Evolutionary conservation across 2,888 invertebrate genomes (phyloP), one percentile per base, ranked within the genome.

Genomic region (Phaonia tiefii): DNA sequence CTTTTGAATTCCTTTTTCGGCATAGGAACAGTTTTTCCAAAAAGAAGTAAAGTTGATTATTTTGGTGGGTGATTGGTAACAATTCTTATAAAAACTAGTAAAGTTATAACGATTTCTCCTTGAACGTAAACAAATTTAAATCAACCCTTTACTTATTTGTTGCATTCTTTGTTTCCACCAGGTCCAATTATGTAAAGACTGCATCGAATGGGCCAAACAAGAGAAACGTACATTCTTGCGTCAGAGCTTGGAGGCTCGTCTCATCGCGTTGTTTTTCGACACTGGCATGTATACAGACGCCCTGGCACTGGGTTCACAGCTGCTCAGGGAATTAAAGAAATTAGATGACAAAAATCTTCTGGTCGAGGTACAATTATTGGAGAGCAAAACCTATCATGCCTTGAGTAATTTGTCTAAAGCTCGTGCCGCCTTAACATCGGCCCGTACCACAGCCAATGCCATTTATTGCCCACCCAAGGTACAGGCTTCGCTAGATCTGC

Each of bases 381-480:
- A 99, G 92, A 98, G 98, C 91, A 99, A 99, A 93, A 98, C 99
- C 72, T 99, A 97, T 92, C 99, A 99, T 92, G 98, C 98, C 73
- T 93, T 99, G 83, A 96, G 97, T 89, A 99, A 99, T 92, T 93
- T 99, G 89, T 98, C 98, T 3, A 99, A 98, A 85, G 97, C 98
- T 10, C 93, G 99, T 85, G 99, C 99, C 65, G 99, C 99, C 0
- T 92, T 99, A 63, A 99, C 99, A 13, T 99, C 99, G 49, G 99
- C 98, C 3, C 93, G 99, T 86, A 99, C 99, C n/a, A 99, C 99
- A 63, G 99, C 99, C 7, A 99, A 99, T 92, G 97, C 99, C 11
- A 99, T 99, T 87, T 99, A 99, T 91, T 99, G 99, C 91, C 98
- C 99, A 82, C 99, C 99, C 0, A 98, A 98, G 92, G 96, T 99